Conservation (phyloP, 2,888 invertebrate genomes). For the Mesorhabditis belari region DNA sequence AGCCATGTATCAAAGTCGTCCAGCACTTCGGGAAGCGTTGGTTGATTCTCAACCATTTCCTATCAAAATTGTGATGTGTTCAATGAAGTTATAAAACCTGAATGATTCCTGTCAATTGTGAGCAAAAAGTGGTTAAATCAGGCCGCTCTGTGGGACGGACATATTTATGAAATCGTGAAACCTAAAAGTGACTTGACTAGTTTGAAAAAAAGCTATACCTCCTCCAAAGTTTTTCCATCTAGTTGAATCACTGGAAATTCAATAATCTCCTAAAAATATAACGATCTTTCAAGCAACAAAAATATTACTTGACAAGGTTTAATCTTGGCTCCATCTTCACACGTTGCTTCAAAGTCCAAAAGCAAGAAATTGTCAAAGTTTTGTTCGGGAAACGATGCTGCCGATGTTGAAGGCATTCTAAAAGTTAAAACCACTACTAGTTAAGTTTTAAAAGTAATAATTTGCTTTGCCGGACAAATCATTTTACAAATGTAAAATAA, state of each 20-base stretch:
- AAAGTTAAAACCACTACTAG: too few species aligned
- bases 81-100: slow-evolving; percentile 36
- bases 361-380: slow-evolving; percentile 62
- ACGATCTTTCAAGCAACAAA: too few species aligned
- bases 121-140: slow-evolving; percentile 60
- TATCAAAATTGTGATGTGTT: slow-evolving; percentile 33
- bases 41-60: slow-evolving; percentile 58
- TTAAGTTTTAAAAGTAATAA: too few species aligned
- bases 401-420: neutral
- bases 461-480: too few species aligned
- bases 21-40: slow-evolving; percentile 57
- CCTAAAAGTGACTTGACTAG: neutral
- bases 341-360: slow-evolving; percentile 64
- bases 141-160: slow-evolving; percentile 59
- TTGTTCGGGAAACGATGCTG: slow-evolving; percentile 2
- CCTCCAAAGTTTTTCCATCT: slow-evolving; percentile 57
- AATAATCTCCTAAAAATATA: slow-evolving; percentile 64
- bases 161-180: slow-evolving; percentile 59
- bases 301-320: slow-evolving; percentile 29
- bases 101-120: slow-evolving; percentile 43
- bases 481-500: too few species aligned
- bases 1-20: slow-evolving; percentile 26
- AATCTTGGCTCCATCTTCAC: slow-evolving; percentile 51
- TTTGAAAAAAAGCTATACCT: slow-evolving; percentile 52
- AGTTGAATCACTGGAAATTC: slow-evolving; percentile 63